These are phyloP conservation scores for Fratercula arctica DNA, from an alignment of 2,797 vertebrate genomes.

Conservation along the genomic window DNA sequence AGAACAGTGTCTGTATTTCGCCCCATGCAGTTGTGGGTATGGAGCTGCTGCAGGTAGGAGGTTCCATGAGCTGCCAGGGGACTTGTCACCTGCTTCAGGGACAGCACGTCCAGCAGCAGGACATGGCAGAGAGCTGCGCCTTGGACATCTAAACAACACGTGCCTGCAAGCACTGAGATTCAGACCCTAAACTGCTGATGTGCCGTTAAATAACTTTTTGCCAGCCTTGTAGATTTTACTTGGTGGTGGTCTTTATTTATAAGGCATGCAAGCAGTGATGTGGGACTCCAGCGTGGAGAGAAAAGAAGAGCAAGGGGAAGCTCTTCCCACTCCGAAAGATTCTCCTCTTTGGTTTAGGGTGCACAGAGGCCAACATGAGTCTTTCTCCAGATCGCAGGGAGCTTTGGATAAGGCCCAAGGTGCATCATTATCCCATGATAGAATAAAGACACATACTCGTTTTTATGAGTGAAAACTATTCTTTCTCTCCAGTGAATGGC, in stretches of 20 bases:
- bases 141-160: background rate
- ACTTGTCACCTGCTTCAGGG: background rate
- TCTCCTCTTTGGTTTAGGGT: constrained; percentile 29
- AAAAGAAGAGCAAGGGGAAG: constrained; percentile 12
- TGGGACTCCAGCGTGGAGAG: background rate
- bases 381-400: constrained; percentile 34
- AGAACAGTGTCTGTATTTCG: rapidly evolving
- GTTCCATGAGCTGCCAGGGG: background rate
- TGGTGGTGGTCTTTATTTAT: background rate
- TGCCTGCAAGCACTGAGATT: rapidly evolving
- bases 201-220: background rate
- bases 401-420: constrained; percentile 65
- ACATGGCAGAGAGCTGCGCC: background rate
- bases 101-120: background rate
- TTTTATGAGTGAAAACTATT: constrained; percentile 64
- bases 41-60: background rate
- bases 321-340: background rate
- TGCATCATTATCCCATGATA: constrained; percentile 63
- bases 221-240: background rate
- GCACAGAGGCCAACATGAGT: background rate
- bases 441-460: constrained; percentile 49
- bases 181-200: background rate
- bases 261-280: background rate
- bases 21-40: rapidly evolving
- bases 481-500: constrained; percentile 55